Conservation (phyloP, 2,797 vertebrate genomes). For the Pteronotus mesoamericanus region DNA sequence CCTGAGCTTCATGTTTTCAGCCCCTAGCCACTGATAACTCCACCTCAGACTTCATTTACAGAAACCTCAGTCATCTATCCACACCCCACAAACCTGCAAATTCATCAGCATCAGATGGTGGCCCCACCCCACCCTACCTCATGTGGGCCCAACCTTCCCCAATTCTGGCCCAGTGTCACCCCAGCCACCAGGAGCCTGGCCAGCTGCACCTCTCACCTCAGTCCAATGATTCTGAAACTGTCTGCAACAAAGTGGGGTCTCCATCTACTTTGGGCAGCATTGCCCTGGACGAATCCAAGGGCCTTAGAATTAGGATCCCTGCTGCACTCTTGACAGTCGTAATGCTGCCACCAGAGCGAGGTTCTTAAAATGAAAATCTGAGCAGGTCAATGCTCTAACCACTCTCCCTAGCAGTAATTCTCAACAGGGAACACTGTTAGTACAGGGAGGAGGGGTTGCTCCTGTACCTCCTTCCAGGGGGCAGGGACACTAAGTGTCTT, state of each 20-base stretch:
- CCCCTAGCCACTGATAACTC: background rate
- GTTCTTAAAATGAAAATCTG: background rate
- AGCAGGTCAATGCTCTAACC: rapidly evolving
- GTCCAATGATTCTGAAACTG: background rate
- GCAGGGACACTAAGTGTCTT: background rate
- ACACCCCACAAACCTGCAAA: background rate
- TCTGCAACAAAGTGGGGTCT: background rate
- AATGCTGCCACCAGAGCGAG: background rate
- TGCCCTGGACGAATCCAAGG: background rate
- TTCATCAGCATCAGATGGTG: background rate
- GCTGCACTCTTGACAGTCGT: background rate
- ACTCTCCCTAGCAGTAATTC: background rate
- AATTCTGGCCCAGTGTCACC: background rate
- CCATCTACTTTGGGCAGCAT: background rate
- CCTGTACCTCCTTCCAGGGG: background rate
- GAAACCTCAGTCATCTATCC: background rate
- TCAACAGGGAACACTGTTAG: background rate
- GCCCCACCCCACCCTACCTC: background rate
- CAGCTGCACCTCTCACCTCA: background rate
- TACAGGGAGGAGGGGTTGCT: background rate
- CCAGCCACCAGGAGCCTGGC: rapidly evolving
- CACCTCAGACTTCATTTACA: background rate
- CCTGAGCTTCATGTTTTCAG: background rate
- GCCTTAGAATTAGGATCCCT: background rate
- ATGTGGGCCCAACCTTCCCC: background rate